Percentiles rank a stretch among this genome's conserved stretches.
phyloP scores from a whole-genome alignment of 37 sponge, comb jelly and placozoan genomes.

The Hormiphora californensis region DNA sequence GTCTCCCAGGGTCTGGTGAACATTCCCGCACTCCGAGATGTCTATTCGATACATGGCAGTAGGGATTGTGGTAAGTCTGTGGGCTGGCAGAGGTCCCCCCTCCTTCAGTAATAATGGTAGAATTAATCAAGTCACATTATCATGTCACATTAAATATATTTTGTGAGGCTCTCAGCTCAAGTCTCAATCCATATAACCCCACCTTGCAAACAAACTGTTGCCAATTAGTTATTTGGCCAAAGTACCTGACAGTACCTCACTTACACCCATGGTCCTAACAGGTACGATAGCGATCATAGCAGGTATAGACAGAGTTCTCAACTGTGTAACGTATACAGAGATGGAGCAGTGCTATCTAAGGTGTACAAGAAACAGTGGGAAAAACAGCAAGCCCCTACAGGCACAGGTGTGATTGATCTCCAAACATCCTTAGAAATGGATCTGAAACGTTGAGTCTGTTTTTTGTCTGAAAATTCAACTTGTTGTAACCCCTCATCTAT shows the following conservation, averaged over 20 bases:
- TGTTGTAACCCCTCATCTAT: background rate
- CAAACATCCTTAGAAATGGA: too few relatives aligned
- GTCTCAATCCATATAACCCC: too few relatives aligned
- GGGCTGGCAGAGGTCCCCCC: too few relatives aligned
- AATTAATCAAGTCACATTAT: background rate
- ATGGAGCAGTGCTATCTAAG: conserved; percentile 44
- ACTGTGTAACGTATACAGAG: background rate
- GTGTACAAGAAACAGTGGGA: background rate
- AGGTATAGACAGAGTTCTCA: background rate
- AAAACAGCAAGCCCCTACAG: background rate
- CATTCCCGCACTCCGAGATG: background rate
- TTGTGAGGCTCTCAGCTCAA: too few relatives aligned
- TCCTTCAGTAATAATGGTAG: background rate
- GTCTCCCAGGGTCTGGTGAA: background rate
- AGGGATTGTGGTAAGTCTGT: conserved; percentile 34
- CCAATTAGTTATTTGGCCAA: background rate
- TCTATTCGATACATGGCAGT: background rate
- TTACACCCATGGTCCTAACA: background rate
- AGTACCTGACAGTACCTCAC: background rate
- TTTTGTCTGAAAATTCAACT: too few relatives aligned
- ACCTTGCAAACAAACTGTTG: too few relatives aligned
- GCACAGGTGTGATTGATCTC: too few relatives aligned
- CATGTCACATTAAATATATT: background rate
- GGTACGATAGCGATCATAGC: conserved; percentile 40
- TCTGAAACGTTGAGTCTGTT: too few relatives aligned